phyloP scores from a whole-genome alignment of 2,888 invertebrate genomes.

The Diarsia mendica region DNA sequence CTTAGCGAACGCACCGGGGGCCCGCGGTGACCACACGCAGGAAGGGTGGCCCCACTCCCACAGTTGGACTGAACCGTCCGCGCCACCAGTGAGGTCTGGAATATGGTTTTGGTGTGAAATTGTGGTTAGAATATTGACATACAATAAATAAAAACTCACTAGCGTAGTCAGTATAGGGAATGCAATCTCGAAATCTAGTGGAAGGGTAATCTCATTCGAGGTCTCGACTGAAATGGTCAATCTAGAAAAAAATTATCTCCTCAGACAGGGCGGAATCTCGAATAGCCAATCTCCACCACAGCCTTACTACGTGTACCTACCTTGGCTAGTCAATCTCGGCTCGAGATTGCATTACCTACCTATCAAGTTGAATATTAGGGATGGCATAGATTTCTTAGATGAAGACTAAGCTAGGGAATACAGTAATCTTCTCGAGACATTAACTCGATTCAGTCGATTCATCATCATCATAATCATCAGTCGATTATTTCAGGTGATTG shows the following conservation, averaged over 20 bases:
- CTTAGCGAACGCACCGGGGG: slow-evolving; percentile 98
- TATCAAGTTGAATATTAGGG: neutral
- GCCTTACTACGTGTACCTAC: neutral
- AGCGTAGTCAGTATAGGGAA: neutral
- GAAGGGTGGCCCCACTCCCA: slow-evolving; percentile 99
- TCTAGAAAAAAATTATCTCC: no score
- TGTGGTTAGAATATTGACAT: neutral
- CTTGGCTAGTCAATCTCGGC: neutral
- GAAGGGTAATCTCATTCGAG: neutral
- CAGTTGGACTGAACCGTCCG: slow-evolving; percentile 98
- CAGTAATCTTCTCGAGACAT: neutral
- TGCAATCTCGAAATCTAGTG: neutral
- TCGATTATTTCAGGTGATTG: neutral
- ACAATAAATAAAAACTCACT: neutral
- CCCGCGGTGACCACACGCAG: slow-evolving; percentile 96
- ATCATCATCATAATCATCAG: no score
- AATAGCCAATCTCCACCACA: neutral
- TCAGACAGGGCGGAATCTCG: neutral
- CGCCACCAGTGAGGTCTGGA: slow-evolving; percentile 97
- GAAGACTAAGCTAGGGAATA: neutral
- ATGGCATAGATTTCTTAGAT: neutral
- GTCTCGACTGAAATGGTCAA: neutral
- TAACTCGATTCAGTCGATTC: neutral
- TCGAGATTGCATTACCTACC: neutral
- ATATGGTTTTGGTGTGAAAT: neutral